Evolutionary conservation across 92 coral and sea anemone genomes (phyloP).

Genomic region (Heteractis magnifica): DNA sequence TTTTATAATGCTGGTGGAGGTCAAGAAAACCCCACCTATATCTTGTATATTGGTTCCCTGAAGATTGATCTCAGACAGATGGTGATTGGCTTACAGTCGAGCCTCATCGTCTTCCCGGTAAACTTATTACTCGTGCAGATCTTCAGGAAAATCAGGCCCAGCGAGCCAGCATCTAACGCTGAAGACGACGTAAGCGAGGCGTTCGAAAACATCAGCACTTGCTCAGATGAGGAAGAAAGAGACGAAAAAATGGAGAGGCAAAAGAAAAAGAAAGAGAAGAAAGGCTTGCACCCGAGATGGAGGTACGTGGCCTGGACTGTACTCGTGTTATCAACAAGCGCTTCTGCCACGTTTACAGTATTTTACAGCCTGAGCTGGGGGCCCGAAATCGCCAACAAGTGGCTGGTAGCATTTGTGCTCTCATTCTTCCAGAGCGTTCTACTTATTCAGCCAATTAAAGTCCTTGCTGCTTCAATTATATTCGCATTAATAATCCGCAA

Average conservation of each 20-base stretch:
- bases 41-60: slow-evolving; percentile 59
- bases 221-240: slow-evolving; percentile 33
- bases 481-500: slow-evolving; percentile 82
- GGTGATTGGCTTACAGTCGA: slow-evolving; percentile 84
- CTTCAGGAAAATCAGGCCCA: slow-evolving; percentile 79
- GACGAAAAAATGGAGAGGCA: slow-evolving; percentile 25
- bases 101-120: slow-evolving; percentile 86
- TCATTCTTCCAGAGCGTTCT: slow-evolving; percentile 88
- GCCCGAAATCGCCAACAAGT: slow-evolving; percentile 78
- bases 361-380: slow-evolving; percentile 92
- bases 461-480: slow-evolving; percentile 65
- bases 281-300: slow-evolving; percentile 70
- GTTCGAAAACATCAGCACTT: slow-evolving; percentile 50
- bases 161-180: slow-evolving; percentile 20
- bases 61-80: slow-evolving; percentile 72
- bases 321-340: slow-evolving; percentile 54
- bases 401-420: slow-evolving; percentile 84
- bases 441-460: slow-evolving; percentile 90
- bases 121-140: slow-evolving; percentile 86
- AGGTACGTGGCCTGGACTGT: slow-evolving; percentile 78
- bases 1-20: slow-evolving; percentile 77
- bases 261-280: slow-evolving; percentile 44
- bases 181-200: slow-evolving; percentile 8
- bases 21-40: slow-evolving; percentile 29
- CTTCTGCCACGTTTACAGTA: slow-evolving; percentile 77